phyloP scores from a whole-genome alignment of 1,140 invertebrate genomes.

The Rhynchophorus ferrugineus region DNA sequence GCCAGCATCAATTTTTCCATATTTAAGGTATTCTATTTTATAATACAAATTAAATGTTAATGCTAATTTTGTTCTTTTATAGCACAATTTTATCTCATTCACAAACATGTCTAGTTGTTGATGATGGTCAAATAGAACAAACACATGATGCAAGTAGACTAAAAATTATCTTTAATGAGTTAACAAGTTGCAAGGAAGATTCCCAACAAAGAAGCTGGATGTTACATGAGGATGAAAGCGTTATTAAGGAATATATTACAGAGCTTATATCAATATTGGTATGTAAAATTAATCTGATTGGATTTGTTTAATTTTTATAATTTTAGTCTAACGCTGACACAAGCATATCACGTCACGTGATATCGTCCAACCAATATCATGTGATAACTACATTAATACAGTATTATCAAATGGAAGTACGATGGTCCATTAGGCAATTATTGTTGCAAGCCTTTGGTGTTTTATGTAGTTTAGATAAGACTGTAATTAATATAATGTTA shows the following conservation, averaged over 20 bases:
- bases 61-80: not conserved
- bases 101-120: constrained; percentile 51
- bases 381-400: constrained; percentile 71
- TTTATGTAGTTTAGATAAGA: constrained; percentile 74
- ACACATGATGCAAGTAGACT: constrained; percentile 74
- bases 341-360: constrained; percentile 68
- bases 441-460: constrained; percentile 78
- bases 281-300: constrained; percentile 28
- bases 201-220: constrained; percentile 91
- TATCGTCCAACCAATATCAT: constrained; percentile 67
- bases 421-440: constrained; percentile 72
- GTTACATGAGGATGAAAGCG: constrained; percentile 82
- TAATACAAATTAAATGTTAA: not conserved
- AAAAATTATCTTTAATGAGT: constrained; percentile 68
- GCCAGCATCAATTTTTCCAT: constrained; percentile 50
- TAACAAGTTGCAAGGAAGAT: constrained; percentile 84
- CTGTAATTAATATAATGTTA: constrained; percentile 70
- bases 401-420: constrained; percentile 89
- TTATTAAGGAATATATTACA: constrained; percentile 74
- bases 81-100: constrained; percentile 47
- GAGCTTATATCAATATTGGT: constrained; percentile 83
- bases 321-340: constrained; percentile 76
- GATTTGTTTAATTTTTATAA: constrained; percentile 4
- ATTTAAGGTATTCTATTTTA: constrained; percentile 38
- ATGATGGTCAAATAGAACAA: constrained; percentile 52